Evolutionary conservation across 2,797 vertebrate genomes (phyloP).

Genomic region (Acanthis flammea): DNA sequence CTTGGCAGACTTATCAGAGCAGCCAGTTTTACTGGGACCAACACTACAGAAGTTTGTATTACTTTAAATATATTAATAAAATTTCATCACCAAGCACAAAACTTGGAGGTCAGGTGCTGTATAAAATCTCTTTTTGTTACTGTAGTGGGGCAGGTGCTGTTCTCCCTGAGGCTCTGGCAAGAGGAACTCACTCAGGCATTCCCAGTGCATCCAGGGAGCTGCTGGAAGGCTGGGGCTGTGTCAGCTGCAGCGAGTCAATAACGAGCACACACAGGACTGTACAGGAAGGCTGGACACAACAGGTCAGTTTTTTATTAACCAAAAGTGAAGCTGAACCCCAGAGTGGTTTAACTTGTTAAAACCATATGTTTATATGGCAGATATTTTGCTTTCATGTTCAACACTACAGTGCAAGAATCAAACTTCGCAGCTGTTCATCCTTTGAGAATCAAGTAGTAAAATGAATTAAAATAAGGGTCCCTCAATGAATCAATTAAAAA

Average conservation of each 20-base stretch:
- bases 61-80: background rate
- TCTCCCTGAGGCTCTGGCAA: background rate
- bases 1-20: background rate
- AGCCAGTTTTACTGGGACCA: background rate
- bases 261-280: constrained; percentile 50
- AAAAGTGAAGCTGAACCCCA: constrained; percentile 71
- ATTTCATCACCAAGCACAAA: background rate
- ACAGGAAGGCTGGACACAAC: constrained; percentile 64
- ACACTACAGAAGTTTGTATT: background rate
- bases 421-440: constrained; percentile 59
- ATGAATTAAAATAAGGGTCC: constrained; percentile 69
- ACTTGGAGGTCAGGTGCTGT: background rate
- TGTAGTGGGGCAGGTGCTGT: background rate
- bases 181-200: background rate
- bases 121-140: background rate
- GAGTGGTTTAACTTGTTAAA: constrained; percentile 66
- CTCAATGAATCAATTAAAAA: constrained; percentile 45
- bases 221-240: background rate
- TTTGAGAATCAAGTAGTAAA: constrained; percentile 71
- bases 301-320: constrained; percentile 79
- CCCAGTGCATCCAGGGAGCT: background rate
- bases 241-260: constrained; percentile 15
- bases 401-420: constrained; percentile 67
- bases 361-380: constrained; percentile 54
- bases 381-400: constrained; percentile 48